Conservation (phyloP, 1,140 invertebrate genomes). For the Ceratoteleas bidentatus region DNA sequence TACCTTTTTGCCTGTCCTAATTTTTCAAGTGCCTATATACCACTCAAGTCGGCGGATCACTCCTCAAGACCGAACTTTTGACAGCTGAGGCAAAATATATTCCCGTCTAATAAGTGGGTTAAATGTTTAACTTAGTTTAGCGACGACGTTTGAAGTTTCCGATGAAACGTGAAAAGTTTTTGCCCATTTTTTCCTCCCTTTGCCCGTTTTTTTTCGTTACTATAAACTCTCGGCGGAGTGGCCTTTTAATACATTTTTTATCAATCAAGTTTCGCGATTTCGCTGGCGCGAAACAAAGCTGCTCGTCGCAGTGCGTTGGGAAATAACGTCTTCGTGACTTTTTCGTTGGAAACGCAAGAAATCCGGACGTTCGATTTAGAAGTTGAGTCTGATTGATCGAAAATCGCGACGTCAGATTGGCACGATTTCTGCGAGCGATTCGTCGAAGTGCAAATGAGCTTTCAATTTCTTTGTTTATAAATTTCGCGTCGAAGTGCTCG, state of each 20-base stretch:
- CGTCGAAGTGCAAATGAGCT: conserved; percentile 13
- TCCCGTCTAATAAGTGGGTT: conserved; percentile 60
- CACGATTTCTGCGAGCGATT: no score
- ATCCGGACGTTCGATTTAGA: conserved; percentile 19
- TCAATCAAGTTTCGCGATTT: conserved; percentile 5
- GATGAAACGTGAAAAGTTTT: conserved; percentile 41
- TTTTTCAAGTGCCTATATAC: conserved; percentile 48
- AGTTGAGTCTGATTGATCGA: background rate
- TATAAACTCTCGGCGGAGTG: background rate
- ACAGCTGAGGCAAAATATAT: conserved; percentile 53
- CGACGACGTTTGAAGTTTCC: conserved; percentile 42
- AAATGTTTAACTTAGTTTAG: conserved; percentile 60
- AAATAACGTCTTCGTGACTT: no score
- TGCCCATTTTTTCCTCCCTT: no score
- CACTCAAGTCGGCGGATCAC: conserved; percentile 28
- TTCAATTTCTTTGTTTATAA: conserved; percentile 53
- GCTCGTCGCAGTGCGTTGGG: no score
- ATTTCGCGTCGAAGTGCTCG: conserved; percentile 4
- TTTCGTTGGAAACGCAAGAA: no score
- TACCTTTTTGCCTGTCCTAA: conserved; percentile 31
- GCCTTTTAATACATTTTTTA: conserved; percentile 7
- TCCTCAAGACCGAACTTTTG: conserved; percentile 48
- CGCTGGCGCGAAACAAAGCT: background rate
- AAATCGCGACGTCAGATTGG: no score
- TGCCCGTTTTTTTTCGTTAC: no score